Conservation (phyloP, 2,797 vertebrate species). For the Catamblyrhynchus diadema region DNA sequence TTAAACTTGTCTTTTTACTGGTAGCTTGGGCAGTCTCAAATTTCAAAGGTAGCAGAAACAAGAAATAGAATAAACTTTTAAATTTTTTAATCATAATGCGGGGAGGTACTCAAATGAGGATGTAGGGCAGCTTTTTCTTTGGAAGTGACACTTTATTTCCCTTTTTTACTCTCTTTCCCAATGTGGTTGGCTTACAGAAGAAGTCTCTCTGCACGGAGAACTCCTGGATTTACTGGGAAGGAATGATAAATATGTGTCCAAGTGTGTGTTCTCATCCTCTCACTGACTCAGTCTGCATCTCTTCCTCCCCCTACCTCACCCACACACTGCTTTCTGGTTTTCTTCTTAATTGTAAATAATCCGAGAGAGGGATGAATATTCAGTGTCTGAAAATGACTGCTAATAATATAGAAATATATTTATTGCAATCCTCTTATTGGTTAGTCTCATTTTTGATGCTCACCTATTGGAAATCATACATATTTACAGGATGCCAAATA, state of each 20-base stretch:
- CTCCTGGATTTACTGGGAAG: background rate
- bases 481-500: background rate
- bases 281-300: background rate
- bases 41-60: background rate
- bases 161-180: background rate
- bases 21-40: background rate
- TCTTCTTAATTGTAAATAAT: background rate
- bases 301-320: background rate
- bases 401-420: background rate
- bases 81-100: background rate
- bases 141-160: background rate
- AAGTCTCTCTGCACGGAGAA: background rate
- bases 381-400: background rate
- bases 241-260: background rate
- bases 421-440: background rate
- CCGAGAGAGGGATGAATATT: background rate
- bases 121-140: background rate
- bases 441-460: background rate
- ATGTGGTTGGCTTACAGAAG: background rate
- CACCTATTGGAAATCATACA: background rate
- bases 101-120: background rate
- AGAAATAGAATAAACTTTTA: background rate
- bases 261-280: background rate
- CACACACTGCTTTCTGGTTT: background rate
- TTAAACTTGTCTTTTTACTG: background rate